Percentiles rank a stretch among this genome's conserved stretches.
phyloP scores from a whole-genome alignment of 2,888 invertebrate genomes.

The Branchipolynoe longqiensis region DNA sequence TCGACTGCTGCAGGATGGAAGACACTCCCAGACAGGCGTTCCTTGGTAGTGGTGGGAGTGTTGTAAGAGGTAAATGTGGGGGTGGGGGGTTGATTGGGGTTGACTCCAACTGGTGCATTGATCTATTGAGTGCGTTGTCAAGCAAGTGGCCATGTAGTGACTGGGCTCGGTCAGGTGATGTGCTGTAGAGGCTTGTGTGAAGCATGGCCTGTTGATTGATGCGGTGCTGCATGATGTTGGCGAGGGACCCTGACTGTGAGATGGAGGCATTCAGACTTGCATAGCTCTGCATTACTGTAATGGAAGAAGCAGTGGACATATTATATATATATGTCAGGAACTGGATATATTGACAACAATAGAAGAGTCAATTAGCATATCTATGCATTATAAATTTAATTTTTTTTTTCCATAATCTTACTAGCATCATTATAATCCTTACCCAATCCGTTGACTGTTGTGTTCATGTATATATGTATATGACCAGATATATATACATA shows the following conservation, averaged over 20 bases:
- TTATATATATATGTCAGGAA: no score
- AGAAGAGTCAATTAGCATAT: no score
- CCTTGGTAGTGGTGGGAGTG: neutral
- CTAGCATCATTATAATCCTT: no score
- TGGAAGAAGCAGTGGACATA: no score
- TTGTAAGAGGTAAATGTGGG: neutral
- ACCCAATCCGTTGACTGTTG: no score
- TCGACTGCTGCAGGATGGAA: neutral
- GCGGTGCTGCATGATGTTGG: slow-evolving; percentile 20
- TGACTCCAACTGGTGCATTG: neutral
- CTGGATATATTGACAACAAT: no score
- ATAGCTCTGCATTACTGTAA: slow-evolving; percentile 44
- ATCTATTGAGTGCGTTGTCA: no score
- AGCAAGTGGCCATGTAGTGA: neutral
- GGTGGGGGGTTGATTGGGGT: neutral
- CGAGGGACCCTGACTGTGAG: neutral
- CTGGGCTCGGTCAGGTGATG: neutral
- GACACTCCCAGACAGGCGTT: slow-evolving; percentile 34
- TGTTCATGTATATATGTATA: no score
- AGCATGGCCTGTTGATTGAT: neutral
- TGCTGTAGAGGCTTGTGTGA: neutral
- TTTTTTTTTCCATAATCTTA: no score
- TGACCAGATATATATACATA: no score
- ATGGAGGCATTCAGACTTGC: neutral
- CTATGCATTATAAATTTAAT: no score